These are phyloP conservation scores for Ypsolopha scabrella DNA, from an alignment of 2,888 invertebrate species.

Conservation along the genomic window DNA sequence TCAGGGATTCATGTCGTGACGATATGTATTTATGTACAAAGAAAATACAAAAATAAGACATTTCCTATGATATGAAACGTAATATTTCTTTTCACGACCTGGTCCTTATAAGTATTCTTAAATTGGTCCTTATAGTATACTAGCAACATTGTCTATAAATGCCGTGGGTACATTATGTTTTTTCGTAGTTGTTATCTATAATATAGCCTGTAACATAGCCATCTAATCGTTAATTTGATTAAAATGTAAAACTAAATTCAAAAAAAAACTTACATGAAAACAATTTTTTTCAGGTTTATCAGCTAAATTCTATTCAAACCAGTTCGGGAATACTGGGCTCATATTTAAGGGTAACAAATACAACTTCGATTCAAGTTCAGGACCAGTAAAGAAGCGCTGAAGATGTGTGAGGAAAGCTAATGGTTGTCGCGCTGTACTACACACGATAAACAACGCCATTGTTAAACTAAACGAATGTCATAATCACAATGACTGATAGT, in stretches of 20 bases:
- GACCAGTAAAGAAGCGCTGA: conserved; percentile 13
- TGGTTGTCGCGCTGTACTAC: conserved; percentile 19
- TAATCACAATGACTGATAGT: background rate
- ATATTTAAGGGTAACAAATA: background rate
- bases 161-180: no score
- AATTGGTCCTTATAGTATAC: no score
- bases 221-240: background rate
- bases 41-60: no score
- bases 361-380: background rate
- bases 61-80: no score
- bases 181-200: no score
- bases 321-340: background rate
- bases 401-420: conserved; percentile 19
- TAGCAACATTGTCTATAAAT: no score
- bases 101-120: no score
- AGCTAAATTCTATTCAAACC: no score
- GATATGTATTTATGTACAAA: no score
- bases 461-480: conserved; percentile 15
- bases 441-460: conserved; percentile 17
- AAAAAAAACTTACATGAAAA: background rate
- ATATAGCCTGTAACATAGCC: no score
- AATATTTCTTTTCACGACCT: no score
- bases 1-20: no score
- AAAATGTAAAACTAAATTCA: background rate
- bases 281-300: background rate